phyloP scores from a whole-genome alignment of 1,140 invertebrate species.

The Apolygus lucorum region DNA sequence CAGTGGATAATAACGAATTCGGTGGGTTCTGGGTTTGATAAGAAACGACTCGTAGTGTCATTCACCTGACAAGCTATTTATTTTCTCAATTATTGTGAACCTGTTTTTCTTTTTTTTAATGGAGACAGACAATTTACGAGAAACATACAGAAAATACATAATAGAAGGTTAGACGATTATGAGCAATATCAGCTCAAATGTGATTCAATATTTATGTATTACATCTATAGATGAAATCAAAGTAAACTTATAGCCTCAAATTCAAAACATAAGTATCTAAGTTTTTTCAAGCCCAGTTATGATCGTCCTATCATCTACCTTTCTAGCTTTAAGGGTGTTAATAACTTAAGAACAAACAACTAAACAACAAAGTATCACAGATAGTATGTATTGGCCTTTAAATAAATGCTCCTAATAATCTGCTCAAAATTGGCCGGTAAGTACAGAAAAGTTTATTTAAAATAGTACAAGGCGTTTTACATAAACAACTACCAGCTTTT shows the following conservation, averaged over 20 bases:
- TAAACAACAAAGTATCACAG: conserved; percentile 13
- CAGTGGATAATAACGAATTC: too few species aligned
- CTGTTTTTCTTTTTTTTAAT: background rate
- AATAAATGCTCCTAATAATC: conserved; percentile 13
- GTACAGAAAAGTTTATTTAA: background rate
- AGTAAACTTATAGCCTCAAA: background rate
- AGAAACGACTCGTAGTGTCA: too few species aligned
- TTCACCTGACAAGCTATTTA: background rate
- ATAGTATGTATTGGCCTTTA: conserved; percentile 13
- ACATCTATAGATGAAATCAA: background rate
- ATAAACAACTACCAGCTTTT: background rate
- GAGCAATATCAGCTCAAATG: background rate
- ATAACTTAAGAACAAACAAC: conserved; percentile 2
- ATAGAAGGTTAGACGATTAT: background rate
- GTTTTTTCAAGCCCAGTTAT: background rate
- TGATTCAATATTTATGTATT: background rate
- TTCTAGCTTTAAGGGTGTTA: background rate
- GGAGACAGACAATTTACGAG: background rate
- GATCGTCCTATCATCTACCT: background rate
- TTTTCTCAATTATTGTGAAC: background rate
- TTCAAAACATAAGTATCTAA: background rate
- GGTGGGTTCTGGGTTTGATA: too few species aligned
- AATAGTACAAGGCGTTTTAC: background rate
- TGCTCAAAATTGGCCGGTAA: background rate
- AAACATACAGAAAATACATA: background rate